Conservation (phyloP, 2,888 invertebrate genomes). For the Stenchaetothrips biformis region DNA sequence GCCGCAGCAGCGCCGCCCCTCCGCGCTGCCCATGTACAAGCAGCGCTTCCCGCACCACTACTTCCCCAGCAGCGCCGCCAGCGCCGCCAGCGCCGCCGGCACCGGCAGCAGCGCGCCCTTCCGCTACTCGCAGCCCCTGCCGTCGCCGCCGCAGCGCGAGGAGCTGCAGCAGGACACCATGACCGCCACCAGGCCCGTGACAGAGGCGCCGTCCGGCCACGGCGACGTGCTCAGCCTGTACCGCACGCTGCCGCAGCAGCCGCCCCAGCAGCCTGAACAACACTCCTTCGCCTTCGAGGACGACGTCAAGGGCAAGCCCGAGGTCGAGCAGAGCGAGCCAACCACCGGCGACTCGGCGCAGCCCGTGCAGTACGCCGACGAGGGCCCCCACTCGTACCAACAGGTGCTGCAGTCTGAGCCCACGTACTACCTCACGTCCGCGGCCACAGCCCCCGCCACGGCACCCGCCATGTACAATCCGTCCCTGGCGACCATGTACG, state of each 20-base stretch:
- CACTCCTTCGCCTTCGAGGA: slow-evolving; percentile 6
- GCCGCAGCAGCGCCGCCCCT: background rate
- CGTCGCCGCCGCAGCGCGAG: slow-evolving; percentile 13
- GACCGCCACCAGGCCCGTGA: slow-evolving; percentile 3
- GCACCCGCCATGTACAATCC: background rate
- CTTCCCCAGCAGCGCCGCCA: background rate
- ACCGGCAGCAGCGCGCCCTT: slow-evolving; percentile 18
- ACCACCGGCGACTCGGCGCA: background rate
- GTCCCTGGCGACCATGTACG: background rate
- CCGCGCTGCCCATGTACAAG: background rate
- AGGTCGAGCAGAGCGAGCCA: background rate
- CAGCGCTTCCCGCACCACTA: slow-evolving; percentile 14
- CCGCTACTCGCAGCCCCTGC: slow-evolving; percentile 16
- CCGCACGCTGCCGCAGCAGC: slow-evolving; percentile 7
- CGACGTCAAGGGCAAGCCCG: slow-evolving; percentile 12
- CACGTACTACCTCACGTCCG: background rate
- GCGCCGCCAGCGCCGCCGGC: background rate
- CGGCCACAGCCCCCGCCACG: background rate
- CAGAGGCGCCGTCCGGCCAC: background rate
- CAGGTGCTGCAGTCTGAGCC: slow-evolving; percentile 13
- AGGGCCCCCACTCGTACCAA: slow-evolving; percentile 4
- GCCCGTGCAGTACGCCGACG: slow-evolving; percentile 16
- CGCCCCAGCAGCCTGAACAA: background rate
- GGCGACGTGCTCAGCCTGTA: slow-evolving; percentile 3
- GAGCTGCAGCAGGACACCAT: background rate